These are phyloP conservation scores for Ostrea denselamellosa DNA, from an alignment of 1,140 invertebrate species.

Conservation along the genomic window DNA sequence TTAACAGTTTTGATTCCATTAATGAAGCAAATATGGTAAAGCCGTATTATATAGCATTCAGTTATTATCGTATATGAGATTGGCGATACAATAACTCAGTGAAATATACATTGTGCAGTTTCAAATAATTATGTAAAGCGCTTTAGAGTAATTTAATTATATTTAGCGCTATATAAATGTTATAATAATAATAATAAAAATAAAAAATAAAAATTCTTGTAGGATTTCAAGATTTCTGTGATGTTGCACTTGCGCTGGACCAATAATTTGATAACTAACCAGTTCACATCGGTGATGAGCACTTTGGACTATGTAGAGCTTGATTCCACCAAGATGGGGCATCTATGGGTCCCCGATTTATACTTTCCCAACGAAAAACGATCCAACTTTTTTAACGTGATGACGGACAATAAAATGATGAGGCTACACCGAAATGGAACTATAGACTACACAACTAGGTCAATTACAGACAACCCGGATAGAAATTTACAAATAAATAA, in stretches of 20 bases:
- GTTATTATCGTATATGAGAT: conserved; percentile 15
- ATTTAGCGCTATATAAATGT: too few relatives aligned
- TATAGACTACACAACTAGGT: conserved; percentile 80
- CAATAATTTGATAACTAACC: conserved; percentile 58
- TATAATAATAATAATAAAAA: too few relatives aligned
- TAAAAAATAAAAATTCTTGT: too few relatives aligned
- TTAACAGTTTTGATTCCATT: conserved; percentile 72
- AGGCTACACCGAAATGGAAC: conserved; percentile 75
- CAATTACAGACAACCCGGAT: conserved; percentile 8
- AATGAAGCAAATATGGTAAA: conserved; percentile 73
- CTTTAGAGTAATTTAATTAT: too few relatives aligned
- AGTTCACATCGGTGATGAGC: not conserved
- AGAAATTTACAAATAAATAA: not conserved
- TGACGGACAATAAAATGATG: conserved; percentile 79
- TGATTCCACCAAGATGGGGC: conserved; percentile 68
- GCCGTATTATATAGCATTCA: not conserved
- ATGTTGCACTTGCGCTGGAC: conserved; percentile 68
- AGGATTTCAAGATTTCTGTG: conserved; percentile 72
- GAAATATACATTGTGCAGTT: too few relatives aligned
- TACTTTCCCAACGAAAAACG: conserved; percentile 80
- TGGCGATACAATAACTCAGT: not conserved
- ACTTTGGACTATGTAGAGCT: conserved; percentile 61
- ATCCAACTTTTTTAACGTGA: conserved; percentile 78
- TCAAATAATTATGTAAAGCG: too few relatives aligned
- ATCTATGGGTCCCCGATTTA: conserved; percentile 79